A percentile compares a stretch with the other conserved stretches of the same genome.
phyloP scores from a whole-genome alignment of 2,888 invertebrate species.

The Linyphia triangularis region DNA sequence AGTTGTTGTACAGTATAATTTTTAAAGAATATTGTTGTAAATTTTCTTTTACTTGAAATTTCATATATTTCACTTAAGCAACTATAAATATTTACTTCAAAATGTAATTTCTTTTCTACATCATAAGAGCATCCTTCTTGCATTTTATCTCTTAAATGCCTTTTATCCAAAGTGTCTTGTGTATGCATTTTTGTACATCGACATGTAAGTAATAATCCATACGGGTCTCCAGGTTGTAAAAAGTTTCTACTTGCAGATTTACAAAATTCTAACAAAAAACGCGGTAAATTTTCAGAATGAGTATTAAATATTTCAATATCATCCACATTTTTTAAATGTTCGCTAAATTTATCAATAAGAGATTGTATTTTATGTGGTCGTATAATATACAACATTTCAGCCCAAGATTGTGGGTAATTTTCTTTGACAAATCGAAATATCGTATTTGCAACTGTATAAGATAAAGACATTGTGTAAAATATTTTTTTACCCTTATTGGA shows the following conservation, averaged over 20 bases:
- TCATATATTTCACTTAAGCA: slow-evolving; percentile 16
- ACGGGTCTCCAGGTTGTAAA: slow-evolving; percentile 1
- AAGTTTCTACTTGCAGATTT: slow-evolving; percentile 5
- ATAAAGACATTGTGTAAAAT: too few relatives aligned
- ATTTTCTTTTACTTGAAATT: slow-evolving; percentile 32
- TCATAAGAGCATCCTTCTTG: background rate
- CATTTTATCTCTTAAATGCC: slow-evolving; percentile 24
- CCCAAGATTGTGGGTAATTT: background rate
- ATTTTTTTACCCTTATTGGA: too few relatives aligned
- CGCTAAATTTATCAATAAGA: background rate
- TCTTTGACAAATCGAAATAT: background rate
- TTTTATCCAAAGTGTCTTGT: slow-evolving; percentile 31
- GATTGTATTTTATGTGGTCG: slow-evolving; percentile 12
- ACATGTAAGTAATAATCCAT: slow-evolving; percentile 26
- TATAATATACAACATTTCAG: background rate
- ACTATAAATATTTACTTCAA: slow-evolving; percentile 28
- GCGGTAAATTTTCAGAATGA: background rate
- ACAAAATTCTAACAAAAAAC: slow-evolving; percentile 13
- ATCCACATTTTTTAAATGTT: background rate
- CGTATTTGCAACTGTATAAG: background rate
- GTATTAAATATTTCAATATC: slow-evolving; percentile 12
- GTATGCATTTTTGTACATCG: slow-evolving; percentile 19
- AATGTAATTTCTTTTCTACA: slow-evolving; percentile 23
- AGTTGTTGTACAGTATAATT: background rate
- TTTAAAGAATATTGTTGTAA: slow-evolving; percentile 28